A percentile compares a stretch with the other conserved stretches of the same genome.
Evolutionary conservation across 2,888 invertebrate genomes (phyloP).

Genomic region (Stenotaenia linearis): DNA sequence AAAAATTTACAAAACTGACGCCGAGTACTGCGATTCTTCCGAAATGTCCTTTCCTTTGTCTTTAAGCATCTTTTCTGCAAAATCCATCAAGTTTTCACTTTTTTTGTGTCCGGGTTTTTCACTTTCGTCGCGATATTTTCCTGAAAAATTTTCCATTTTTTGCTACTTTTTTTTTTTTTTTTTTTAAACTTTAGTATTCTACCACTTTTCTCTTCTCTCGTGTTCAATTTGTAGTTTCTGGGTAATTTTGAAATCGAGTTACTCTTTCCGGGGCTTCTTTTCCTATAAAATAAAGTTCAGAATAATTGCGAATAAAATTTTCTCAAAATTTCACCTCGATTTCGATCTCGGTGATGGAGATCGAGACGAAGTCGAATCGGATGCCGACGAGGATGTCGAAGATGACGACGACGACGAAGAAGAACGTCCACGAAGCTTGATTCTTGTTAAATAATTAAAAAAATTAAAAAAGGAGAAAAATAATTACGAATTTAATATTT

Average conservation of each 20-base stretch:
- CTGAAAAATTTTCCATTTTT: background rate
- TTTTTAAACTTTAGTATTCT: background rate
- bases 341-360: conserved; percentile 2
- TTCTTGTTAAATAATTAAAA: background rate
- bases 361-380: background rate
- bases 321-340: background rate
- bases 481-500: background rate
- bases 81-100: background rate
- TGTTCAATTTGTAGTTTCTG: background rate
- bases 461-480: background rate
- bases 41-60: background rate
- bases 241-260: background rate
- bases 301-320: background rate
- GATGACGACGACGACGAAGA: conserved; percentile 27
- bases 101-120: background rate
- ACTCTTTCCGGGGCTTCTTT: background rate
- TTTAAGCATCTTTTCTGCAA: background rate
- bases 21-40: background rate
- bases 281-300: background rate
- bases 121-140: background rate
- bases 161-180: background rate
- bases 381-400: conserved; percentile 30
- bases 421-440: background rate
- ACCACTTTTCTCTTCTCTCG: background rate
- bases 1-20: background rate